Percentiles rank a stretch among this genome's conserved stretches.
Conservation (phyloP, 2,113 vertebrate species). For the Athene cunicularia region DNA sequence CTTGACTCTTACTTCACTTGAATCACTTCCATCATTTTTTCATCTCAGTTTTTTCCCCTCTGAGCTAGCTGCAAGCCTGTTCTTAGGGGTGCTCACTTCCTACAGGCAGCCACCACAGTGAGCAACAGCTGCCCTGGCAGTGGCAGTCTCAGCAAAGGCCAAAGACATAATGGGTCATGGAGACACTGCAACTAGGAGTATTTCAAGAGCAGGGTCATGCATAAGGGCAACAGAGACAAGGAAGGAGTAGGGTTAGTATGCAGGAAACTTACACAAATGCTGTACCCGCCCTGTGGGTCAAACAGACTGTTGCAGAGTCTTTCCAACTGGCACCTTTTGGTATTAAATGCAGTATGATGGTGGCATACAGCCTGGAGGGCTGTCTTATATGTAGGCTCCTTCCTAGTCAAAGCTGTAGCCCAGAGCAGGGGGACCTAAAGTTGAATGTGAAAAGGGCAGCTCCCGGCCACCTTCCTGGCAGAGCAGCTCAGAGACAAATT, state of each 20-base stretch:
- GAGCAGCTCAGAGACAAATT: not conserved
- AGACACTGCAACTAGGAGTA: not conserved
- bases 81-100: not conserved
- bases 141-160: slow-evolving; percentile 11
- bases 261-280: not conserved
- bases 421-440: not conserved
- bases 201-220: not conserved
- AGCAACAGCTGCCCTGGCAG: not conserved
- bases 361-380: not conserved
- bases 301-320: not conserved
- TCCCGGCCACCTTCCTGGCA: not conserved
- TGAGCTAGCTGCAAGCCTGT: not conserved
- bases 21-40: not conserved
- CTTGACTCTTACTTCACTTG: slow-evolving; percentile 13
- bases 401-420: not conserved
- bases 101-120: not conserved
- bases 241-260: not conserved
- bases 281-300: not conserved
- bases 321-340: not conserved
- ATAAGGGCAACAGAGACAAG: not conserved
- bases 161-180: slow-evolving; percentile 22
- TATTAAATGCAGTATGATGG: slow-evolving; percentile 7
- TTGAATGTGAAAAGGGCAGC: slow-evolving; percentile 57
- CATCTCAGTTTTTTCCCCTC: not conserved
- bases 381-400: not conserved